Conservation (phyloP, 1,140 invertebrate species). For the Yoshiicerus persimilis region DNA sequence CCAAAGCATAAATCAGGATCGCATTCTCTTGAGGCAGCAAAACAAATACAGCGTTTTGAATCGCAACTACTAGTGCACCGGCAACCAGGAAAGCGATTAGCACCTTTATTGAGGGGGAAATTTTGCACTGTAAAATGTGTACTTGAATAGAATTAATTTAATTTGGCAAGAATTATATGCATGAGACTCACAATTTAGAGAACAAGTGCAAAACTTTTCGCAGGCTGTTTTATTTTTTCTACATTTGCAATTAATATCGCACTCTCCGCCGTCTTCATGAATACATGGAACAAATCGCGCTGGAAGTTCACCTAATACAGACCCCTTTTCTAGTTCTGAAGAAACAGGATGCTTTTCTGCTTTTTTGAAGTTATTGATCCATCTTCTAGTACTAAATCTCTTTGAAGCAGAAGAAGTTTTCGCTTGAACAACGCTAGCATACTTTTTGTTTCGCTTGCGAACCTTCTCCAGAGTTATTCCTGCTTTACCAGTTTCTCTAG, state of each 20-base stretch:
- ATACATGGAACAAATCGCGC: constrained; percentile 25
- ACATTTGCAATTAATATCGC: constrained; percentile 15
- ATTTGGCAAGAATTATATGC: neutral
- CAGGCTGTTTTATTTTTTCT: constrained; percentile 27
- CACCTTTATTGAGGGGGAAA: constrained; percentile 51
- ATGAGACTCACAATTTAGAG: constrained; percentile 8
- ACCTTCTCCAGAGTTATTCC: neutral
- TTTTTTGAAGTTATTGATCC: constrained; percentile 38
- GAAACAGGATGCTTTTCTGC: constrained; percentile 17
- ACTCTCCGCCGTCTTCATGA: constrained; percentile 25
- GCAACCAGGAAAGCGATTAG: constrained; percentile 64
- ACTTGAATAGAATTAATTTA: too few relatives aligned
- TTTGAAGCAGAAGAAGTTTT: neutral
- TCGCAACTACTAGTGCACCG: constrained; percentile 63
- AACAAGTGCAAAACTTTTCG: constrained; percentile 37
- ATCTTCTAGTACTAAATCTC: neutral
- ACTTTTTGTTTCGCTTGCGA: neutral
- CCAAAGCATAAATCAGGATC: constrained; percentile 65
- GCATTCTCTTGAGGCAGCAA: constrained; percentile 64
- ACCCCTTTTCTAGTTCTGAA: neutral
- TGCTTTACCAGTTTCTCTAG: neutral
- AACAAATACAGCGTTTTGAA: constrained; percentile 67
- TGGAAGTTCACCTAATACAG: neutral
- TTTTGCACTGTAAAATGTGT: too few relatives aligned
- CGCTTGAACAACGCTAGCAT: neutral